A percentile compares a stretch with the other conserved stretches of the same genome.
These are phyloP conservation scores for Periophthalmus modestus DNA, from an alignment of 2,113 vertebrate genomes.

Conservation along the genomic window DNA sequence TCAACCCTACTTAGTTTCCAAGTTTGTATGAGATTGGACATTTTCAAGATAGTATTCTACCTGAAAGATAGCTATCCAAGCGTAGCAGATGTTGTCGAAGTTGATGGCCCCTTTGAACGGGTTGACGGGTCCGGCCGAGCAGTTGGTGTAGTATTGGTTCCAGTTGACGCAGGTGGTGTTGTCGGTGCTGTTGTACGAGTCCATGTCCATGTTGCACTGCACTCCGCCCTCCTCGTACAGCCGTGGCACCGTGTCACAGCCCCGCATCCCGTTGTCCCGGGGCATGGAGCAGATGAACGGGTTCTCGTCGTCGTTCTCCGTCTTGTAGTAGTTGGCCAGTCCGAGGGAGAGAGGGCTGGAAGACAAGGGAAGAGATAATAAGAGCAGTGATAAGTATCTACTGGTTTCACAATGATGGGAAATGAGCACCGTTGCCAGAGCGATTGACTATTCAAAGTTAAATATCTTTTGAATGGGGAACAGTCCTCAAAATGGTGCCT, in stretches of 20 bases:
- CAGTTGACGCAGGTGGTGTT: slow-evolving; percentile 97
- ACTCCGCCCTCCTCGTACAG: slow-evolving; percentile 84
- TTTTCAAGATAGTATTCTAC: slow-evolving; percentile 57
- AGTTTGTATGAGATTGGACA: no score
- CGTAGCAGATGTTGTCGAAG: slow-evolving; percentile 98
- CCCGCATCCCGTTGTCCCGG: slow-evolving; percentile 90
- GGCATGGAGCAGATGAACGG: slow-evolving; percentile 97
- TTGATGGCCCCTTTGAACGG: slow-evolving; percentile 98
- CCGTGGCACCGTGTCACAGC: slow-evolving; percentile 85
- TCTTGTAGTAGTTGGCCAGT: slow-evolving; percentile 90
- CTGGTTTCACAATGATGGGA: no score
- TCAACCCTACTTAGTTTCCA: no score
- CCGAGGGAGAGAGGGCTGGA: slow-evolving; percentile 83
- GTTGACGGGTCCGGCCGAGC: slow-evolving; percentile 87
- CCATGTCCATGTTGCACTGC: slow-evolving; percentile 85
- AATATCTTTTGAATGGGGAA: no score
- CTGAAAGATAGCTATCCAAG: slow-evolving; percentile 99
- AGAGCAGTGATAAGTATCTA: no score
- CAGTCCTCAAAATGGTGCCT: no score
- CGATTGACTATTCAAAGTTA: no score
- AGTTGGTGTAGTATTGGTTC: slow-evolving; percentile 98
- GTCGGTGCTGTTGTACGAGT: slow-evolving; percentile 91
- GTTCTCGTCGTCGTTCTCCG: slow-evolving; percentile 93
- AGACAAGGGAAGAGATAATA: not conserved
- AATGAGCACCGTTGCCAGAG: no score